A percentile compares a stretch with the other conserved stretches of the same genome.
Conservation (phyloP, 2,797 vertebrate species). For the Cryptoblepharus egeriae region DNA sequence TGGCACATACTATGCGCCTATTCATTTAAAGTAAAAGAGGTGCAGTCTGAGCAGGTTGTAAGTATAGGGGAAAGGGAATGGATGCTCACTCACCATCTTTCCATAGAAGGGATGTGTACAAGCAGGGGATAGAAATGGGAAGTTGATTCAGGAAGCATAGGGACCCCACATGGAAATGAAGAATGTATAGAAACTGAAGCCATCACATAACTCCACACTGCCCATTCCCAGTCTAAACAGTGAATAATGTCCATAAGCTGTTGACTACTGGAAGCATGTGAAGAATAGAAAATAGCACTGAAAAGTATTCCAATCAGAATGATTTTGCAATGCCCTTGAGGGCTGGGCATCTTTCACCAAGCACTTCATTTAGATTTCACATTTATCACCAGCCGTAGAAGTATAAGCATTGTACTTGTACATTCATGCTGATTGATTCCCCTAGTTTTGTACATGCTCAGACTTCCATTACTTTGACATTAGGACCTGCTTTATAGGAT, state of each 20-base stretch:
- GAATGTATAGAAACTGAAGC: neutral
- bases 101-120: too few relatives aligned
- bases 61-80: too few relatives aligned
- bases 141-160: neutral
- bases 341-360: neutral
- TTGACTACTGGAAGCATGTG: neutral
- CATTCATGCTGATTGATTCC: neutral
- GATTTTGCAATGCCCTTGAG: neutral
- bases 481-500: neutral
- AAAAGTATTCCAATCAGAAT: neutral
- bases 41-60: too few relatives aligned
- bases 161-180: neutral
- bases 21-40: too few relatives aligned
- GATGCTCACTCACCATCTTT: too few relatives aligned
- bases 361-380: neutral
- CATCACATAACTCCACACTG: neutral
- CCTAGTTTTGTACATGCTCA: neutral
- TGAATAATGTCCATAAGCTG: neutral
- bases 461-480: neutral
- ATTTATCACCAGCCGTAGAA: neutral
- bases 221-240: constrained; percentile 2
- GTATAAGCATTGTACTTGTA: neutral
- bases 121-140: too few relatives aligned
- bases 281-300: neutral
- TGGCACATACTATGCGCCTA: too few relatives aligned